A percentile compares a stretch with the other conserved stretches of the same genome.
phyloP scores from a whole-genome alignment of 2,888 invertebrate species.

The Drosophila rellima region DNA sequence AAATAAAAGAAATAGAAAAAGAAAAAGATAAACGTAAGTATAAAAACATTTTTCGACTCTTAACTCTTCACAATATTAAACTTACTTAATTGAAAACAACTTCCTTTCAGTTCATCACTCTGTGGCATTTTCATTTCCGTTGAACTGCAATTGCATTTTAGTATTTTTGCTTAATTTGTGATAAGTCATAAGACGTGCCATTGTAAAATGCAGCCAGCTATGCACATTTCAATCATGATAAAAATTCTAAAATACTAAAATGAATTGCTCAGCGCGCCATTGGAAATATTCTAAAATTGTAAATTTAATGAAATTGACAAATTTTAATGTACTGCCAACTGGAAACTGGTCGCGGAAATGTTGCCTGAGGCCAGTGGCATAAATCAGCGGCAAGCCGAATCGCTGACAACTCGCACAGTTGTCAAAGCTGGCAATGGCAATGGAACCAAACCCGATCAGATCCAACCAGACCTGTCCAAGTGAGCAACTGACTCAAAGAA shows the following conservation, averaged over 20 bases:
- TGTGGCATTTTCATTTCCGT: too few species aligned
- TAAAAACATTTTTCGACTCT: too few species aligned
- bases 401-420: constrained; percentile 45
- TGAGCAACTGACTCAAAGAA: constrained; percentile 4
- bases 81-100: too few species aligned
- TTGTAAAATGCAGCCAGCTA: constrained; percentile 47
- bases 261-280: constrained; percentile 29
- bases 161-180: constrained; percentile 21
- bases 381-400: constrained; percentile 54
- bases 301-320: constrained; percentile 83
- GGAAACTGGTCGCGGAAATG: constrained; percentile 11
- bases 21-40: too few species aligned
- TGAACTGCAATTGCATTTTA: background rate
- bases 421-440: constrained; percentile 28
- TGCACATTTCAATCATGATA: constrained; percentile 78
- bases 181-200: constrained; percentile 32
- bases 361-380: constrained; percentile 30
- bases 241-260: constrained; percentile 68
- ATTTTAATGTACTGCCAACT: constrained; percentile 64
- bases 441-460: constrained; percentile 17
- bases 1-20: too few species aligned
- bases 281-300: constrained; percentile 73
- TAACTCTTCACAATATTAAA: too few species aligned
- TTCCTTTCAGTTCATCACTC: background rate
- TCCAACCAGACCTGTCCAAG: constrained; percentile 17